Base-by-base conservation (phyloP, 2,797 vertebrate genomes). In the Semotilus atromaculatus region DNA sequence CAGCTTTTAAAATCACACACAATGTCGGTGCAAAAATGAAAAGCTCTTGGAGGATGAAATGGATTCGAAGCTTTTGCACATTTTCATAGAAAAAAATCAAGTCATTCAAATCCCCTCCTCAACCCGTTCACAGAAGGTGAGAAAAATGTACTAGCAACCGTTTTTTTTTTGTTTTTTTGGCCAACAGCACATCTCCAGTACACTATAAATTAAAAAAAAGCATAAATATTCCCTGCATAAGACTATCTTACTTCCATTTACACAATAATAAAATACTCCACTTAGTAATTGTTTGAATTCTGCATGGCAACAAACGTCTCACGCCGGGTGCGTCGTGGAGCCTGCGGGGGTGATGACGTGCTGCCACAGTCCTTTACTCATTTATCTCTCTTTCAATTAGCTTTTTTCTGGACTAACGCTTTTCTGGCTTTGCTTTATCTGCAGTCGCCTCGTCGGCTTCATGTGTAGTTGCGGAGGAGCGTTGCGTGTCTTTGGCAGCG, bases 181-280 rank as follows among this genome's bases (percentile, higher is more conserved):
- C 71, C 86, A 73, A 86, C 64, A 36, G 77, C 80, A 80, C 26
- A 51, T 80, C 45, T 83, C 72, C 26, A 81, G 58, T 48, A n/a
- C 31, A 21, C 45, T 67, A 68, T 83, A 85, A 88, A 88, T 86
- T n/a, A 21, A 75, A 86, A 62, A 43, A 48, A 67, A 58, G 58
- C 85, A 81, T 73, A 86, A 82, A 86, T 81, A 87, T 74, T 86
- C 75, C 88, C 83, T 64, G 80, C 85, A 83, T 70, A 86, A 88
- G 86, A 85, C 86, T 78, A 88, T 75, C 85, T 73, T 84, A 84
- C 78, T 84, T 88, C 45, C 75, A 76, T 70, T 77, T 68, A 26
- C 66, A 48, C 26, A 45, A 40, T 34, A 87, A 80, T 71, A 83
- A 89, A 85, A 87, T 31, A 58, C 72, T 70, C 55, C 71, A 72